A percentile compares a stretch with the other conserved stretches of the same genome.
These are phyloP conservation scores for Pangasius sanitwongsei DNA, from an alignment of 2,797 vertebrate species.

Conservation along the genomic window DNA sequence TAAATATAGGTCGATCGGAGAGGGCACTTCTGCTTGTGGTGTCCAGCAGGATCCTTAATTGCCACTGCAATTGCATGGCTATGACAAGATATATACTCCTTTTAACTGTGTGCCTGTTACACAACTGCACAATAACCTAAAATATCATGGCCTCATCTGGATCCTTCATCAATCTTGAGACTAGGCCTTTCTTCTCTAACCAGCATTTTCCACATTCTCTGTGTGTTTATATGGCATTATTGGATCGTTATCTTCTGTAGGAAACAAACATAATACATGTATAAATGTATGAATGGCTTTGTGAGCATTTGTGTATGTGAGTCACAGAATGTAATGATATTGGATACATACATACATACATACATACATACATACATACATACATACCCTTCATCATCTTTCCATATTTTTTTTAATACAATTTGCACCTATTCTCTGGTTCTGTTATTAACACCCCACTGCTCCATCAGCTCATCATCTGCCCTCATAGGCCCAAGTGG, in stretches of 20 bases:
- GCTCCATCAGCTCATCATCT: conserved; percentile 54
- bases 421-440: not conserved
- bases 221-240: no score
- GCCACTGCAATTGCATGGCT: not conserved
- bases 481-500: conserved; percentile 40
- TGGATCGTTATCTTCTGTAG: not conserved
- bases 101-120: no score
- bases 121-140: not conserved
- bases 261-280: not conserved
- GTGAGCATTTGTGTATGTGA: not conserved
- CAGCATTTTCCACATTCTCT: not conserved
- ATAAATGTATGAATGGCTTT: not conserved
- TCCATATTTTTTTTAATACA: not conserved
- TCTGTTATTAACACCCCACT: not conserved
- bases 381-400: not conserved
- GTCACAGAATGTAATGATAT: no score
- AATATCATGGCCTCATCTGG: not conserved
- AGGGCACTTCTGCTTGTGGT: not conserved
- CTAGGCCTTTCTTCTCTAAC: not conserved
- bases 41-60: not conserved
- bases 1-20: conserved; percentile 9
- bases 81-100: not conserved
- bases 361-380: no score
- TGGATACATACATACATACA: no score
- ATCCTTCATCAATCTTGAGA: not conserved